Base-by-base conservation (phyloP, 2,888 invertebrate species). In the Julus scandinavius region DNA sequence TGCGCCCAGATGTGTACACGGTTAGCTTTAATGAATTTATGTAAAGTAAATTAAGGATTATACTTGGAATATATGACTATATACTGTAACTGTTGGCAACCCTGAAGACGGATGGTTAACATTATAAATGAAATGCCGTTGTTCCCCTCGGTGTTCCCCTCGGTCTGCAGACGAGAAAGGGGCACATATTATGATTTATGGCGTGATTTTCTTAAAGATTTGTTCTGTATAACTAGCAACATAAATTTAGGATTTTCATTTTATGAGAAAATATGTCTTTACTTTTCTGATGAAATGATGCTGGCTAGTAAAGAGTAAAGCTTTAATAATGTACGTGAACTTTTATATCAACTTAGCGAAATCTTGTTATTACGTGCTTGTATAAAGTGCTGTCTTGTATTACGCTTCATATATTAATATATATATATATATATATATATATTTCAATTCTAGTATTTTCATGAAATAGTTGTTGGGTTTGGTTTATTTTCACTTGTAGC, bases 221-320 rank as follows among this genome's bases (percentile, higher is more conserved):
- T 72, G 72, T 29, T 72, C 7, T 5, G 63, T 63, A 9, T 29
- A 72, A 72, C n/a, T 29, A 72, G 29, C 72, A 29, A 29, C 72
- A 72, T 72, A 72, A 72, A 72, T 72, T 29, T 7, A 29, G 72
- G 72, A 11, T 72, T 72, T 72, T 72, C 20, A 72, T 72, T 72
- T 72, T 7, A 13, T 11, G 20, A n/a, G 29, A 17, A 29, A 72
- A 72, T 72, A 72, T 29, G 72, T 72, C n/a, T 72, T n/a, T 29
- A 11, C 29, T 17, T 17, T 50, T 50, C 50, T 50, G 13, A 50
- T 50, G 50, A 13, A 29, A 29, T 29, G 29, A 29, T 29, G 29
- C 29, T 29, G 29, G 29, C 29, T 29, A 29, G 29, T 29, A 29
- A 29, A 1, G 29, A 29, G 29, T 29, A 29, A 29, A 29, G 29